phyloP scores from a whole-genome alignment of 2,888 invertebrate genomes.

The Ctena decussata region DNA sequence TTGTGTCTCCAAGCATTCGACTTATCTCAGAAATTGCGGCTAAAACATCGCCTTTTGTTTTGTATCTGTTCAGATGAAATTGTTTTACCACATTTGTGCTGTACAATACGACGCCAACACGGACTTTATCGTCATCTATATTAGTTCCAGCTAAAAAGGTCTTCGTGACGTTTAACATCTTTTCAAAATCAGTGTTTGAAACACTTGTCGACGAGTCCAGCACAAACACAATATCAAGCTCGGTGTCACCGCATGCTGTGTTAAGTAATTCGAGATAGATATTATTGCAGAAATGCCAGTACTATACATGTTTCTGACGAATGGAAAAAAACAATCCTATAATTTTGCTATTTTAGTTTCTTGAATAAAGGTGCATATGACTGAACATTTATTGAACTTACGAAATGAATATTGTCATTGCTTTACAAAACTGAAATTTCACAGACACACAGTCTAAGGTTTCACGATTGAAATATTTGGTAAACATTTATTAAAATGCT shows the following conservation, averaged over 20 bases:
- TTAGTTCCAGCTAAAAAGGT: constrained; percentile 70
- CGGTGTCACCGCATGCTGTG: constrained; percentile 66
- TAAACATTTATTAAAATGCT: too few species aligned
- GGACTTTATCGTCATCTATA: constrained; percentile 74
- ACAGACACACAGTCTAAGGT: too few species aligned
- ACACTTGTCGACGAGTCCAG: constrained; percentile 80
- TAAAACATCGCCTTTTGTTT: constrained; percentile 65
- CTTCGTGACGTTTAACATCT: constrained; percentile 72
- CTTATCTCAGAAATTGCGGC: constrained; percentile 72
- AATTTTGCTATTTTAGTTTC: too few species aligned
- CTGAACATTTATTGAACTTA: too few species aligned
- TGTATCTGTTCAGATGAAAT: constrained; percentile 75
- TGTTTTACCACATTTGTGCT: constrained; percentile 69
- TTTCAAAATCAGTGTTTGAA: constrained; percentile 72
- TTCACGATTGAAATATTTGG: too few species aligned
- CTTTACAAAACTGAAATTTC: too few species aligned
- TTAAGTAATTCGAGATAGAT: not conserved
- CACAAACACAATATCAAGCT: constrained; percentile 77
- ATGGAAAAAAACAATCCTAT: too few species aligned
- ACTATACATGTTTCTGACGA: too few species aligned
- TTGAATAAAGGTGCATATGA: too few species aligned
- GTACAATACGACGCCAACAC: constrained; percentile 79
- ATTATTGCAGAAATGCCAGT: not conserved
- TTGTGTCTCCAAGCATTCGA: constrained; percentile 72
- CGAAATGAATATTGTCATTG: too few species aligned